Percentiles rank a stretch among this genome's conserved stretches.
phyloP scores from a whole-genome alignment of 2,888 invertebrate species.

The Watsonalla cultraria region DNA sequence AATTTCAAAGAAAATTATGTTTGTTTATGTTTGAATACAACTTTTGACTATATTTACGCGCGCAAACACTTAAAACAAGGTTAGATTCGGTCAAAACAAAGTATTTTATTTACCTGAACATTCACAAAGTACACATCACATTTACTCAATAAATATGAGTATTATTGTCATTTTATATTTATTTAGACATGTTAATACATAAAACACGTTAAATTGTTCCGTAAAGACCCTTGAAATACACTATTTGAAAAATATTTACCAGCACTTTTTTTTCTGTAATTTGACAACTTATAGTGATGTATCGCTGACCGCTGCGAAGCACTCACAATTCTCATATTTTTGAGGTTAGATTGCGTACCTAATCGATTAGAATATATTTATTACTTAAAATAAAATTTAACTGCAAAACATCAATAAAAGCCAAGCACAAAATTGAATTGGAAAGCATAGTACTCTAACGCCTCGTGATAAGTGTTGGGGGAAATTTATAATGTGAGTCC shows the following conservation, averaged over 20 bases:
- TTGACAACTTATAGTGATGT: conserved; percentile 18
- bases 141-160: neutral
- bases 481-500: too few species aligned
- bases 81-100: conserved; percentile 26
- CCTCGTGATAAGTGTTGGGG: too few species aligned
- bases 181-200: neutral
- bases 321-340: too few species aligned
- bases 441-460: too few species aligned
- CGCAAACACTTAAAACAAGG: conserved; percentile 40
- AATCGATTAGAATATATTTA: too few species aligned
- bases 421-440: too few species aligned
- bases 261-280: conserved; percentile 16
- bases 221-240: conserved; percentile 2
- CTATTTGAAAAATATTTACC: conserved; percentile 34
- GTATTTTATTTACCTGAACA: conserved; percentile 25
- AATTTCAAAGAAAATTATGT: conserved; percentile 8
- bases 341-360: too few species aligned
- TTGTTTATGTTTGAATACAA: conserved; percentile 27
- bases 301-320: too few species aligned
- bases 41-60: conserved; percentile 33
- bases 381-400: too few species aligned
- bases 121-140: conserved; percentile 5
- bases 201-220: neutral
- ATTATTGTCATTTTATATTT: neutral
- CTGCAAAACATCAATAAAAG: too few species aligned